Percentiles rank a stretch among this genome's conserved stretches.
These are phyloP conservation scores for Marronus borbonicus DNA, from an alignment of 2,888 invertebrate genomes.

Conservation along the genomic window DNA sequence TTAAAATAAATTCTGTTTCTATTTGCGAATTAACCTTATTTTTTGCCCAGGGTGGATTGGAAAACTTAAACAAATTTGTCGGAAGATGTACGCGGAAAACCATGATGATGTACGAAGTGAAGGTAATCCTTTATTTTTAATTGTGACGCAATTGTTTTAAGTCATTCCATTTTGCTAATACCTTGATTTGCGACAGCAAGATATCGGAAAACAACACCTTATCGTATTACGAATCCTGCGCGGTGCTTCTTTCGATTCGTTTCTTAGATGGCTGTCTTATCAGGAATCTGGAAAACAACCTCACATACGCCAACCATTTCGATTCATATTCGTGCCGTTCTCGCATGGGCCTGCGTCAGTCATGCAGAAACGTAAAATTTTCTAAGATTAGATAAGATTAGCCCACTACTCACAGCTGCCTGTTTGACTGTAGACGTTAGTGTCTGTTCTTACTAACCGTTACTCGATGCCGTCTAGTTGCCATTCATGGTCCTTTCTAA, in stretches of 20 bases:
- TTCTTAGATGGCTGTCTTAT: constrained; percentile 23
- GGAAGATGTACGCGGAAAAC: too few species aligned
- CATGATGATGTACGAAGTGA: too few species aligned
- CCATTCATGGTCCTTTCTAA: constrained; percentile 10
- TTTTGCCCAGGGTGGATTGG: too few species aligned
- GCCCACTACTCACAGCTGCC: neutral
- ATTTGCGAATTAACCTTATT: too few species aligned
- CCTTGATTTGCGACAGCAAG: too few species aligned
- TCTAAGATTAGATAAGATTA: constrained; percentile 44
- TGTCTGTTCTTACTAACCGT: neutral
- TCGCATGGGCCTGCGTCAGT: constrained; percentile 17
- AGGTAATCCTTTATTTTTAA: too few species aligned
- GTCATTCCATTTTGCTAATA: too few species aligned
- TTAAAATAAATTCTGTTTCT: too few species aligned
- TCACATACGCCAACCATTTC: neutral
- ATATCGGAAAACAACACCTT: too few species aligned
- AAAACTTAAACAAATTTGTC: too few species aligned
- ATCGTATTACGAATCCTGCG: too few species aligned
- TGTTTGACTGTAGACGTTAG: neutral
- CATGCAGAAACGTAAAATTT: constrained; percentile 27
- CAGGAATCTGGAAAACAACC: constrained; percentile 1
- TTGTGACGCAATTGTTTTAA: too few species aligned
- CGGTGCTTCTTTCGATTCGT: neutral
- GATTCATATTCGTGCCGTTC: constrained; percentile 6
- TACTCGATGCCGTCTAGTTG: neutral